A percentile compares a stretch with the other conserved stretches of the same genome.
These are phyloP conservation scores for Coregonus clupeaformis DNA, from an alignment of 2,113 vertebrate genomes.

Conservation along the genomic window DNA sequence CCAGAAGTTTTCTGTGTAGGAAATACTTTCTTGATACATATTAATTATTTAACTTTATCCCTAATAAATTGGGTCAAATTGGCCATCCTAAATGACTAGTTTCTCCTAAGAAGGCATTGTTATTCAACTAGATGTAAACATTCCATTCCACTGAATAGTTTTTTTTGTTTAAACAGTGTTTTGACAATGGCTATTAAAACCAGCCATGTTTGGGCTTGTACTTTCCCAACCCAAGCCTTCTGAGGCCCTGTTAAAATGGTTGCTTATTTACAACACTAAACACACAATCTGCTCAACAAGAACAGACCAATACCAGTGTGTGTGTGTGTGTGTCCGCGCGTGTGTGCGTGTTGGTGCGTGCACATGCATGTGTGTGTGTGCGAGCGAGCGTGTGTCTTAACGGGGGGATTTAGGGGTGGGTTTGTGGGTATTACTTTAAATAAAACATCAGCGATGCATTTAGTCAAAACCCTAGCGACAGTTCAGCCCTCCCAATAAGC, in stretches of 20 bases:
- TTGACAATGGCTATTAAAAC: conserved; percentile 64
- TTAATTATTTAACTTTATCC: conserved; percentile 82
- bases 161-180: conserved; percentile 50
- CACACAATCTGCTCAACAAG: conserved; percentile 65
- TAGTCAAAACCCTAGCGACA: conserved; percentile 52
- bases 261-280: conserved; percentile 74
- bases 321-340: conserved; percentile 1
- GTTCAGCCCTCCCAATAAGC: conserved; percentile 52
- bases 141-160: conserved; percentile 42
- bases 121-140: conserved; percentile 66
- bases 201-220: conserved; percentile 50
- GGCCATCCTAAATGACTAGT: conserved; percentile 52
- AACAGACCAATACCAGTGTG: conserved; percentile 58
- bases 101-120: conserved; percentile 56
- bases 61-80: conserved; percentile 76
- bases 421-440: conserved; percentile 57
- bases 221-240: conserved; percentile 52
- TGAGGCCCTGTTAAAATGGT: conserved; percentile 58
- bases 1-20: conserved; percentile 83
- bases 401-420: conserved; percentile 24
- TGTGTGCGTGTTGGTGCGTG: not conserved
- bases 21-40: conserved; percentile 83
- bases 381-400: conserved; percentile 20
- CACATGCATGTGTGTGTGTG: not conserved
- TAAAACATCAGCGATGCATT: conserved; percentile 63